These are phyloP conservation scores for Ecliptopera silaceata DNA, from an alignment of 2,888 invertebrate species.

Conservation along the genomic window DNA sequence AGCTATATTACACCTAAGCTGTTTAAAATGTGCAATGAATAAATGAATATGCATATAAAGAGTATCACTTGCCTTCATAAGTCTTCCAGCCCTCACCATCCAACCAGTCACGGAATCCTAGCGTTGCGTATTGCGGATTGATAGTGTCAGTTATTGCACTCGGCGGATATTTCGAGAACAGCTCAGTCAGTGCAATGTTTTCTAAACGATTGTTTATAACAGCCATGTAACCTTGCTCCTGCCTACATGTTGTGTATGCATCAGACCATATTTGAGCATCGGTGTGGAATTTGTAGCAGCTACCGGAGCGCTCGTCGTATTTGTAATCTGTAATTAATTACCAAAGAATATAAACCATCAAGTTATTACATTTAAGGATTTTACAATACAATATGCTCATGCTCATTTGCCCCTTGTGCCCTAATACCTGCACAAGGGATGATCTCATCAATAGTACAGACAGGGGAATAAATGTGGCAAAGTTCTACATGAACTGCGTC, in stretches of 20 bases:
- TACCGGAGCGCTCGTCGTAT: slow-evolving; percentile 11
- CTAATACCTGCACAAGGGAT: too few species aligned
- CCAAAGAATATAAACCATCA: too few species aligned
- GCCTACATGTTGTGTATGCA: slow-evolving; percentile 1
- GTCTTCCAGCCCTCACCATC: slow-evolving; percentile 8
- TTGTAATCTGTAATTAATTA: slow-evolving; percentile 3
- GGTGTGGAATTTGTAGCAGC: slow-evolving; percentile 19
- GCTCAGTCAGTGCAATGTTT: neutral
- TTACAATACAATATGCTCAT: too few species aligned
- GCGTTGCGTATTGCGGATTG: neutral
- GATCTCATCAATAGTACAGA: too few species aligned
- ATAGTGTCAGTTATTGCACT: neutral
- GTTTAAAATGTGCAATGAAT: too few species aligned
- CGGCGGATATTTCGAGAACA: neutral
- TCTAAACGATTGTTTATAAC: slow-evolving; percentile 10
- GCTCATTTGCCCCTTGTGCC: too few species aligned
- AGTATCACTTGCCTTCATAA: neutral
- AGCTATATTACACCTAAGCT: too few species aligned
- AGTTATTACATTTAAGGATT: too few species aligned
- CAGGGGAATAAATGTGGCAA: too few species aligned
- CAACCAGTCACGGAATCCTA: slow-evolving; percentile 2
- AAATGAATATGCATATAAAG: too few species aligned
- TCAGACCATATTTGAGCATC: slow-evolving; percentile 1
- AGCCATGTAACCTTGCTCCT: slow-evolving; percentile 4
- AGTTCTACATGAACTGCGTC: too few species aligned